Evolutionary conservation across 2,888 invertebrate genomes (phyloP).

Genomic region (Polydrusus pterygomalis): DNA sequence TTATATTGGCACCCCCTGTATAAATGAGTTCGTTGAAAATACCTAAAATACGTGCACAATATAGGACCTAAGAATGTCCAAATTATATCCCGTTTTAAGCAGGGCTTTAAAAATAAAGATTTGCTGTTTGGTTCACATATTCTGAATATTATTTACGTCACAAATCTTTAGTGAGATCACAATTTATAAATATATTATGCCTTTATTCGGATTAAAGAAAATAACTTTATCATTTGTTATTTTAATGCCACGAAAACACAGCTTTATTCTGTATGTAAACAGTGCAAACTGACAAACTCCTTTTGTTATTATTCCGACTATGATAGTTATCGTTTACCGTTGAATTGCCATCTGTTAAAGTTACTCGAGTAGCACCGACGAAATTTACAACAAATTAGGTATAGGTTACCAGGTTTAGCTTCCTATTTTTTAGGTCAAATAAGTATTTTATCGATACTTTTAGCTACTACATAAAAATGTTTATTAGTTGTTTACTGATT

Average conservation of each 20-base stretch:
- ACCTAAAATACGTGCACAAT: no score
- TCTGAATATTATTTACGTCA: not conserved
- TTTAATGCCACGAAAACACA: constrained; percentile 14
- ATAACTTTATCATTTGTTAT: constrained; percentile 32
- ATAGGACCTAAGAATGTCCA: no score
- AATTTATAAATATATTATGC: constrained; percentile 35
- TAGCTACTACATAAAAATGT: not conserved
- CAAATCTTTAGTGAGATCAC: not conserved
- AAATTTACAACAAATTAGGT: constrained; percentile 27
- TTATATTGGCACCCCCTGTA: no score
- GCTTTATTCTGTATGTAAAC: constrained; percentile 38
- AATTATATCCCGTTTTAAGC: no score
- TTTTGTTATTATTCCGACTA: constrained; percentile 40
- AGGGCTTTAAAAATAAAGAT: no score
- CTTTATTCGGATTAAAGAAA: constrained; percentile 17
- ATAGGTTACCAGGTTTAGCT: constrained; percentile 16
- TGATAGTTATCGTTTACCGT: constrained; percentile 45
- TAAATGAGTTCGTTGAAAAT: no score
- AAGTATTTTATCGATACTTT: not conserved
- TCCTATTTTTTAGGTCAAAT: constrained; percentile 27
- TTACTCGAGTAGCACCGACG: constrained; percentile 18
- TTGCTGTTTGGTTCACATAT: no score
- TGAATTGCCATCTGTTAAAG: constrained; percentile 36
- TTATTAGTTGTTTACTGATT: no score
- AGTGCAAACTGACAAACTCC: constrained; percentile 24